Percentiles rank a stretch among this genome's conserved stretches.
phyloP scores from a whole-genome alignment of 1,140 invertebrate genomes.

The Grapholita molesta region DNA sequence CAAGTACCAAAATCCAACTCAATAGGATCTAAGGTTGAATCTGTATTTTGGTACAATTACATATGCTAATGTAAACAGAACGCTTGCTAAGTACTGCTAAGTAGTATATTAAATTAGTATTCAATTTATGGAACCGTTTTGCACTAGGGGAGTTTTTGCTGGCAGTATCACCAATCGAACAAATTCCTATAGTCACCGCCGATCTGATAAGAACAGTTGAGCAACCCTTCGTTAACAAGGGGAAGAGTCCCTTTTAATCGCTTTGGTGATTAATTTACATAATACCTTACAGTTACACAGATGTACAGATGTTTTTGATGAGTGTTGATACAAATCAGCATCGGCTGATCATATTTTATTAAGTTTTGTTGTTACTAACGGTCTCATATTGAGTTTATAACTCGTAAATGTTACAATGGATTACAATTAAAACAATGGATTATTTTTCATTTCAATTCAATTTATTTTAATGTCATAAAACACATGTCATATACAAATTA shows the following conservation, averaged over 20 bases:
- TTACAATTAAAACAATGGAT: no score
- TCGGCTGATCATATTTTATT: background rate
- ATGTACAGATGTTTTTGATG: conserved; percentile 12
- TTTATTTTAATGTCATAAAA: no score
- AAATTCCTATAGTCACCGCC: conserved; percentile 49
- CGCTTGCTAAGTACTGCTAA: background rate
- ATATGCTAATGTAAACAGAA: background rate
- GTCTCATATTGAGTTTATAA: no score
- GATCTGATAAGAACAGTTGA: conserved; percentile 48
- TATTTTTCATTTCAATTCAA: no score
- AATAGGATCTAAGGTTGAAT: background rate
- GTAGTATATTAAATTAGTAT: background rate
- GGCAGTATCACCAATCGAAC: conserved; percentile 25
- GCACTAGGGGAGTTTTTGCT: background rate
- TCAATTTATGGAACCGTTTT: background rate
- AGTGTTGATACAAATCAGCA: conserved; percentile 3
- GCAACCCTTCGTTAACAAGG: conserved; percentile 38
- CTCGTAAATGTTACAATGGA: no score
- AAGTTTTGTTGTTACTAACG: background rate
- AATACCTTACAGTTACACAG: conserved; percentile 2
- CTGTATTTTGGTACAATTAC: background rate
- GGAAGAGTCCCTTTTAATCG: conserved; percentile 12
- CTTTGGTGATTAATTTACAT: conserved; percentile 17
- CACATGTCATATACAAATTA: no score
- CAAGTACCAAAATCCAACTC: no score